Evolutionary conservation across 2,113 vertebrate genomes (phyloP).

Genomic region (Hiodon tergisus): DNA sequence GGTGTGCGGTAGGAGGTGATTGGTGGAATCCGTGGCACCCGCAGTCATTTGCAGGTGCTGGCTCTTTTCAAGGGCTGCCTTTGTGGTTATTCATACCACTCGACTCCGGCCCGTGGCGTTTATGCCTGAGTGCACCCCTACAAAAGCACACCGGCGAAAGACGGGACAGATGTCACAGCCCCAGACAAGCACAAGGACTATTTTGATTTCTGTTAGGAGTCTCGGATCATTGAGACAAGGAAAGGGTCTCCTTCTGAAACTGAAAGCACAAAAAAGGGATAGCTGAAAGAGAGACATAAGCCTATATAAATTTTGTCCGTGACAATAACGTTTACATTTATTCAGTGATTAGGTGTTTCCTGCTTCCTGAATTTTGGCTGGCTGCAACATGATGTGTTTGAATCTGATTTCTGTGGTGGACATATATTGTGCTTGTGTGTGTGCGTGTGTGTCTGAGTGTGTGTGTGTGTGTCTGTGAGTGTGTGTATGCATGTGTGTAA

Average conservation of each 20-base stretch:
- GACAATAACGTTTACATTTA: constrained; percentile 1
- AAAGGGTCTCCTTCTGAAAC: neutral
- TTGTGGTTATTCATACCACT: too few relatives aligned
- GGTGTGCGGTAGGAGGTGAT: too few relatives aligned
- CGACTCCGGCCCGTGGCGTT: neutral
- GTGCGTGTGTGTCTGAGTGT: constrained; percentile 19
- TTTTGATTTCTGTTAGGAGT: neutral
- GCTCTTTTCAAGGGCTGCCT: too few relatives aligned
- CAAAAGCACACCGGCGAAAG: neutral
- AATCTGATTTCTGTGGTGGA: constrained; percentile 12
- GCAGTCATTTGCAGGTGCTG: too few relatives aligned
- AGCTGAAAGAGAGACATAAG: neutral
- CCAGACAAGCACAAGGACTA: constrained; percentile 19
- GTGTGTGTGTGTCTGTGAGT: constrained; percentile 14
- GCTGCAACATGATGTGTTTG: constrained; percentile 8
- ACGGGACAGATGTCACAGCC: neutral
- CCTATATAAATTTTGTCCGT: constrained; percentile 7
- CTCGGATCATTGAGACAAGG: neutral
- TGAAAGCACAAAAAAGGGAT: constrained; percentile 12
- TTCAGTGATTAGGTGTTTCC: constrained; percentile 2
- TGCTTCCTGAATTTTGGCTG: constrained; percentile 7
- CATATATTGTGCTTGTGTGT: constrained; percentile 18
- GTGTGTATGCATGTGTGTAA: constrained; percentile 9
- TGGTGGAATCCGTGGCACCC: too few relatives aligned
- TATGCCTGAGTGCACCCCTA: neutral